phyloP scores from a whole-genome alignment of 2,888 invertebrate species.

The Kryphioiulus occultus region DNA sequence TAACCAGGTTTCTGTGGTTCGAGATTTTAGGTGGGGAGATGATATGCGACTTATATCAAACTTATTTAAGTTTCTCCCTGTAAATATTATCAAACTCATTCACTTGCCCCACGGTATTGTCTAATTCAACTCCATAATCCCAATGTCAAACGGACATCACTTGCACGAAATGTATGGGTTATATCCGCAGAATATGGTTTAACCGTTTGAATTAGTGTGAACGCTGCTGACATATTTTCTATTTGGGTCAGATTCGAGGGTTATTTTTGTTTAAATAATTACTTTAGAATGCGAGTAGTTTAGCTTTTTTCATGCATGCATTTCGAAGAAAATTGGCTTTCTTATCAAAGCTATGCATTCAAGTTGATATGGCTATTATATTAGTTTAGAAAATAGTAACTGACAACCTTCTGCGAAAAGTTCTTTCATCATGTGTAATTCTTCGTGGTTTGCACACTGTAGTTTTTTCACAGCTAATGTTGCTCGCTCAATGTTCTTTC shows the following conservation, averaged over 20 bases:
- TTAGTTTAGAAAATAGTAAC: background rate
- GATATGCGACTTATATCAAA: no score
- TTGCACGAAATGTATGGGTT: background rate
- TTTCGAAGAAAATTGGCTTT: background rate
- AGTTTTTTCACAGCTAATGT: background rate
- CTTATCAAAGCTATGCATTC: conserved; percentile 31
- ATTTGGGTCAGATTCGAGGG: conserved; percentile 12
- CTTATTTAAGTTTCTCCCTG: no score
- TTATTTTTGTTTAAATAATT: conserved; percentile 20
- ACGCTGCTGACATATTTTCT: background rate
- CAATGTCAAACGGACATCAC: background rate
- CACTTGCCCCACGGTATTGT: no score
- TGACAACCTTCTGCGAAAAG: background rate
- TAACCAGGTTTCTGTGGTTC: background rate
- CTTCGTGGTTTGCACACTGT: background rate
- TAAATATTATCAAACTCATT: no score
- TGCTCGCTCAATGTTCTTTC: background rate
- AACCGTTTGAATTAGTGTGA: background rate
- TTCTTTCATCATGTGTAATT: background rate
- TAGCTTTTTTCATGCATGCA: background rate
- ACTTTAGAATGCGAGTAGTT: background rate
- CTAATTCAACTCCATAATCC: background rate
- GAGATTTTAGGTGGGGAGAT: background rate
- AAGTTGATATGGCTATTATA: background rate
- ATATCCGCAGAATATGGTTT: background rate